Conservation (phyloP, 1,140 invertebrate species). For the Drosophila novamexicana region DNA sequence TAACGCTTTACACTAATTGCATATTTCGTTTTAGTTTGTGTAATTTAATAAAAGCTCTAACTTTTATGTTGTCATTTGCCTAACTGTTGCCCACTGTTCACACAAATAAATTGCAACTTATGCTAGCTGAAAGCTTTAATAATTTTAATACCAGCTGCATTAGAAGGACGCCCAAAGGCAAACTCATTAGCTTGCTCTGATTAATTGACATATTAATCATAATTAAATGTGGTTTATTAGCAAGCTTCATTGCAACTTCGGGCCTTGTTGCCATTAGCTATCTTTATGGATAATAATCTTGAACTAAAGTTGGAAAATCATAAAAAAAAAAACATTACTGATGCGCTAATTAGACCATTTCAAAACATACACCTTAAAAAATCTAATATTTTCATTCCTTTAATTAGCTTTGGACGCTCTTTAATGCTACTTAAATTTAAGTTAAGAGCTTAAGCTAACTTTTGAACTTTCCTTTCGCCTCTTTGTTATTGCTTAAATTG, state of each 20-base stretch:
- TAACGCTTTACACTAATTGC: slow-evolving; percentile 45
- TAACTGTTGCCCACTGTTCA: slow-evolving; percentile 25
- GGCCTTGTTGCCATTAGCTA: slow-evolving; percentile 2
- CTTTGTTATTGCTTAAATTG: too few species aligned
- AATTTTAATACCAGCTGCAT: slow-evolving; percentile 31
- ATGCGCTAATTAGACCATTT: background rate
- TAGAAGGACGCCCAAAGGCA: slow-evolving; percentile 28
- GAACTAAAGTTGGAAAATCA: background rate
- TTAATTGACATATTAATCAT: slow-evolving; percentile 9
- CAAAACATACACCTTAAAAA: background rate
- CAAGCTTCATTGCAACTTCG: background rate
- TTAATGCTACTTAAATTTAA: too few species aligned
- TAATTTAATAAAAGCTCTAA: slow-evolving; percentile 51
- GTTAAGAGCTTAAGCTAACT: too few species aligned
- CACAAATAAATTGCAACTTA: slow-evolving; percentile 51
- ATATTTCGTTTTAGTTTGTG: slow-evolving; percentile 38
- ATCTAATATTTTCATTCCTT: background rate
- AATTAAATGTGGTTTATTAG: background rate
- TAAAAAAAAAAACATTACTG: background rate
- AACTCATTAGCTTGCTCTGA: slow-evolving; percentile 13
- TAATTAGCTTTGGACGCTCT: too few species aligned
- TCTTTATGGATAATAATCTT: slow-evolving; percentile 1
- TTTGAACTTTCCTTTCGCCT: too few species aligned
- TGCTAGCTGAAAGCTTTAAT: slow-evolving; percentile 20
- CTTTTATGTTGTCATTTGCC: slow-evolving; percentile 10